Percentiles rank a stretch among this genome's conserved stretches.
Conservation (phyloP, 2,888 invertebrate species). For the Caenorhabditis sp. region DNA sequence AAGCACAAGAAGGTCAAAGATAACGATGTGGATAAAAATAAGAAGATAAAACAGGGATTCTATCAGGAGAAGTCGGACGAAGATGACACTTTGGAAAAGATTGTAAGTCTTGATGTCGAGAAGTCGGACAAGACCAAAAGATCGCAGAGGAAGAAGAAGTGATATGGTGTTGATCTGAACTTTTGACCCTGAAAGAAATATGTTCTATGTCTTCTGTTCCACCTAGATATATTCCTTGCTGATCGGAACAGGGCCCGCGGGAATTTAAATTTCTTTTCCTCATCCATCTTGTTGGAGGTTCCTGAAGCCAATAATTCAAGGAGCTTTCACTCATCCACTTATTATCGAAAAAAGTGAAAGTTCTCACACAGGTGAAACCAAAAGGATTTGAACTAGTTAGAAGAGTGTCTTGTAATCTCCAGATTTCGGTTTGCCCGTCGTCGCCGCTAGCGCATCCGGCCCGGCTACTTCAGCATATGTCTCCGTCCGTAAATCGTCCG, state of each 20-base stretch:
- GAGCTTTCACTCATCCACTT: not conserved
- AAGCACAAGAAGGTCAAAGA: slow-evolving; percentile 53
- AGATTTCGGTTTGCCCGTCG: slow-evolving; percentile 4
- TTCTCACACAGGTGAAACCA: too few species aligned
- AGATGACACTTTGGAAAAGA: slow-evolving; percentile 66
- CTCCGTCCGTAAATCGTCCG: slow-evolving; percentile 14
- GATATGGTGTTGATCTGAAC: not conserved
- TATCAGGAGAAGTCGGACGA: slow-evolving; percentile 69
- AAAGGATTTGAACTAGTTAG: not conserved
- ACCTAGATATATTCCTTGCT: too few species aligned
- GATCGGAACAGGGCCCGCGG: too few species aligned
- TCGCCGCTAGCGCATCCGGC: slow-evolving; percentile 25
- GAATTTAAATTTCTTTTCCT: too few species aligned
- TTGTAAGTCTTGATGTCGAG: slow-evolving; percentile 61
- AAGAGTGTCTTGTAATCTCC: not conserved
- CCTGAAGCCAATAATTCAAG: too few species aligned
- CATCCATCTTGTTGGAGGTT: too few species aligned
- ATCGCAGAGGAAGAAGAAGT: slow-evolving; percentile 50
- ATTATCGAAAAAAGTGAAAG: not conserved
- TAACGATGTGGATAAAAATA: slow-evolving; percentile 61
- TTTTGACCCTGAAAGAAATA: not conserved
- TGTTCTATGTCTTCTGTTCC: not conserved
- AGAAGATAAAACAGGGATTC: slow-evolving; percentile 68
- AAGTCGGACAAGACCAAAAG: slow-evolving; percentile 56
- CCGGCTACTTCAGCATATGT: slow-evolving; percentile 37